These are phyloP conservation scores for Timema podura DNA, from an alignment of 2,888 invertebrate species.

Conservation along the genomic window DNA sequence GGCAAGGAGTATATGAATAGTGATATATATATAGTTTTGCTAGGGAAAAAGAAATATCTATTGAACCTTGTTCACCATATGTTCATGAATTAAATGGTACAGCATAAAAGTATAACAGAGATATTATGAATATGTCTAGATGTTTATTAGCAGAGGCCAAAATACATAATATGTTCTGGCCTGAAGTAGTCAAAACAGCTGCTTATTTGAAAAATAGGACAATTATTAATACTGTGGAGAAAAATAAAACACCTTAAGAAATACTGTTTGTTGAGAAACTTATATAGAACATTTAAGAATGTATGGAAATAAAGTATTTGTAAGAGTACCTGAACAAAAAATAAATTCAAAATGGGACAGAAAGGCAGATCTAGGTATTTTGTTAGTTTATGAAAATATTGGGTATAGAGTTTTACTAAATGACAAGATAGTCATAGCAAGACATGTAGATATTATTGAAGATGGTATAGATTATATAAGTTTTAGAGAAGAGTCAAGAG, in stretches of 20 bases:
- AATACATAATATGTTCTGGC: too few relatives aligned
- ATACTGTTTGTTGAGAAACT: background rate
- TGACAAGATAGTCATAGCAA: background rate
- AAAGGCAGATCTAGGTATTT: background rate
- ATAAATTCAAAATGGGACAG: conserved; percentile 2
- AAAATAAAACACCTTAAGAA: background rate
- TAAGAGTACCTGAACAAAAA: background rate
- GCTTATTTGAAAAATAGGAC: background rate
- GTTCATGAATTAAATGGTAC: too few relatives aligned
- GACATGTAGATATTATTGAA: conserved; percentile 2
- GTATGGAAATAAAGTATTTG: background rate
- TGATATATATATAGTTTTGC: too few relatives aligned
- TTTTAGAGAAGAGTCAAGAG: background rate
- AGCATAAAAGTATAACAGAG: too few relatives aligned
- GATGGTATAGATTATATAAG: background rate
- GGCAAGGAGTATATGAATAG: too few relatives aligned
- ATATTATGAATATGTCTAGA: too few relatives aligned
- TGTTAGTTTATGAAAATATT: background rate
- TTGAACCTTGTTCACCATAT: too few relatives aligned
- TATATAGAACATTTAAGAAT: background rate
- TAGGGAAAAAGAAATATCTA: too few relatives aligned
- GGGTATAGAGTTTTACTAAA: background rate
- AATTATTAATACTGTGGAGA: background rate
- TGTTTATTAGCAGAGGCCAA: too few relatives aligned
- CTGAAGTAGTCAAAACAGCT: too few relatives aligned